phyloP scores from a whole-genome alignment of 2,113 vertebrate species.

The Dermatemys mawii region DNA sequence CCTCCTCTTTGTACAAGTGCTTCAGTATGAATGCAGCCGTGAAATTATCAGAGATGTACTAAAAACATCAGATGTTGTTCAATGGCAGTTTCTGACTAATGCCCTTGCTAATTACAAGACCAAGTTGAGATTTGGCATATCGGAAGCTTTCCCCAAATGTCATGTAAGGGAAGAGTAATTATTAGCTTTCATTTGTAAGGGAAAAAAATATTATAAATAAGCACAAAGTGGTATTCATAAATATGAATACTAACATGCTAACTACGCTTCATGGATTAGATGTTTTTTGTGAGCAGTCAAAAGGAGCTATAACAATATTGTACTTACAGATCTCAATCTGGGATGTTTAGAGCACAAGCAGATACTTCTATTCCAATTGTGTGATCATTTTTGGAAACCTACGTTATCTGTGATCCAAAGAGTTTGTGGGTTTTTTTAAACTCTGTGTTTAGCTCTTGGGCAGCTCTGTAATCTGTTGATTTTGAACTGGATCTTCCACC shows the following conservation, averaged over 20 bases:
- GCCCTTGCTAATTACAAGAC: slow-evolving; percentile 18
- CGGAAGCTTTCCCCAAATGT: background rate
- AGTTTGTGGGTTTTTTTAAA: background rate
- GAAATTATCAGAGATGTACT: background rate
- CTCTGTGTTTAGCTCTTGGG: slow-evolving; percentile 23
- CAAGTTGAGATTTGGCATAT: background rate
- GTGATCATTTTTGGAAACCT: background rate
- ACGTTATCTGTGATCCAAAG: background rate
- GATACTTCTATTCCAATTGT: background rate
- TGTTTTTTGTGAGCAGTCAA: background rate
- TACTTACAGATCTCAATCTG: background rate
- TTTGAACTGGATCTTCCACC: slow-evolving; percentile 49
- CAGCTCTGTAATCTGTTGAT: slow-evolving; percentile 39
- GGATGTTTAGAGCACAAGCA: background rate
- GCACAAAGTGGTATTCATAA: background rate
- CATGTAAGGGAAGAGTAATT: background rate
- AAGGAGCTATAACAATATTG: background rate
- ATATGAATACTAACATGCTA: background rate
- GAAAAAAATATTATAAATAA: background rate
- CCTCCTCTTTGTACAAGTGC: no score
- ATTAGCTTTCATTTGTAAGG: background rate
- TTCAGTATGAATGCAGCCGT: background rate
- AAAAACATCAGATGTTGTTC: no score
- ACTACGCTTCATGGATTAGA: background rate
- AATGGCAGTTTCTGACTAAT: background rate